Evolutionary conservation across 2,888 invertebrate genomes (phyloP).

Genomic region (Meghimatium bilineatum): DNA sequence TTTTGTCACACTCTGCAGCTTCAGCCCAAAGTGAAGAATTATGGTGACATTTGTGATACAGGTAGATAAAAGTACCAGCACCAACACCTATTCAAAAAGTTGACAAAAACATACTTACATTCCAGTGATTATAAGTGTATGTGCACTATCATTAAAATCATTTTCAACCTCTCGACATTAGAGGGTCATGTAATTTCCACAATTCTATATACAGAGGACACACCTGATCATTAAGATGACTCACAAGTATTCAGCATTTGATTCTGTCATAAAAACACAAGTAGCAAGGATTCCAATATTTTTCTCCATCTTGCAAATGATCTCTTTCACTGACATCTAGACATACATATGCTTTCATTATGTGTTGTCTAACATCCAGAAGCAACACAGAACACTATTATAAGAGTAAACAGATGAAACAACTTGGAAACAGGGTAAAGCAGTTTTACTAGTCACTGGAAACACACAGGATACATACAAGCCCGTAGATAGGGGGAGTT

Average conservation of each 20-base stretch:
- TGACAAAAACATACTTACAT: not conserved
- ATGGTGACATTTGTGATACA: not conserved
- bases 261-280: no score
- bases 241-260: no score
- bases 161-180: not conserved
- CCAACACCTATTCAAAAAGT: slow-evolving; percentile 23
- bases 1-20: not conserved
- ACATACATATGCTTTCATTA: no score
- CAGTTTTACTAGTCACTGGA: no score
- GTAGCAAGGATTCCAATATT: not conserved
- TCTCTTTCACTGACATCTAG: no score
- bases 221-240: not conserved
- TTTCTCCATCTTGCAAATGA: no score
- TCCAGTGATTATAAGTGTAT: not conserved
- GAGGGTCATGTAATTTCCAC: not conserved
- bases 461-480: no score
- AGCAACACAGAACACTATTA: no score
- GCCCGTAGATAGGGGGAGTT: no score
- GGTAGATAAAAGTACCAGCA: slow-evolving; percentile 31
- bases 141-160: not conserved
- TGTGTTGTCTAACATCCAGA: no score
- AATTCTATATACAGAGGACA: not conserved
- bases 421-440: no score
- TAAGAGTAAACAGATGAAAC: no score
- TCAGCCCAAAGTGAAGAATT: not conserved